Base-by-base conservation (phyloP, 1,140 invertebrate species). In the Leguminivora glycinivorella region DNA sequence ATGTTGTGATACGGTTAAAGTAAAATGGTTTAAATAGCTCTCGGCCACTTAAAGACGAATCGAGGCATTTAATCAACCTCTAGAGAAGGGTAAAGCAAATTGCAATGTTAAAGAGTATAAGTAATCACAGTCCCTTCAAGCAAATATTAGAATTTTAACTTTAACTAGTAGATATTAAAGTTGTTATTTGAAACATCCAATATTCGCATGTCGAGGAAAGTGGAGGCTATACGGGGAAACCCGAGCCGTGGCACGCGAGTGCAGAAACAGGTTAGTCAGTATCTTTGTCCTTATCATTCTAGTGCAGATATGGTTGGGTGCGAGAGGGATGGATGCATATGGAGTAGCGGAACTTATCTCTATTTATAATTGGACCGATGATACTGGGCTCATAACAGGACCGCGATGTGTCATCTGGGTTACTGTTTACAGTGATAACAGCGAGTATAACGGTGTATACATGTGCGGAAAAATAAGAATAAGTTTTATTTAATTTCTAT, bases 311-410 rank as follows among this genome's bases (percentile, higher is more conserved):
- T 68, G 24, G 31, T 68, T 38, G 40, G 47, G 69, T 52, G 68
- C 4, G 72, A 76, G 67, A 70, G 74, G 56, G 77, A 76, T 40
- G 70, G 70, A 43, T 66, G n/a, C 19, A 29, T 25, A 56, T 67
- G 14, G 72, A 70, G 70, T 78, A 81, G 79, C 77, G 75, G 82
- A 73, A 81, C 75, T 76, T 82, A 78, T 82, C 80, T 75, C 77
- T 86, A 81, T 84, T 82, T 83, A 86, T 86, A 84, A 84, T 81
- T 84, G 77, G 79, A 73, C 72, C 75, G 75, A 76, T 74, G 78
- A 76, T 78, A 78, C 66, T 73, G 66, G 56, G 73, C 75, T 52
- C 73, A 72, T 74, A 79, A 79, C 72, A 77, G 77, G 72, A 77
- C 73, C 66, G 58, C 58, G 71, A 71, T 72, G 73, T 76, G 74